phyloP scores from a whole-genome alignment of 2,888 invertebrate species.

The Hydroisotoma schaefferi region DNA sequence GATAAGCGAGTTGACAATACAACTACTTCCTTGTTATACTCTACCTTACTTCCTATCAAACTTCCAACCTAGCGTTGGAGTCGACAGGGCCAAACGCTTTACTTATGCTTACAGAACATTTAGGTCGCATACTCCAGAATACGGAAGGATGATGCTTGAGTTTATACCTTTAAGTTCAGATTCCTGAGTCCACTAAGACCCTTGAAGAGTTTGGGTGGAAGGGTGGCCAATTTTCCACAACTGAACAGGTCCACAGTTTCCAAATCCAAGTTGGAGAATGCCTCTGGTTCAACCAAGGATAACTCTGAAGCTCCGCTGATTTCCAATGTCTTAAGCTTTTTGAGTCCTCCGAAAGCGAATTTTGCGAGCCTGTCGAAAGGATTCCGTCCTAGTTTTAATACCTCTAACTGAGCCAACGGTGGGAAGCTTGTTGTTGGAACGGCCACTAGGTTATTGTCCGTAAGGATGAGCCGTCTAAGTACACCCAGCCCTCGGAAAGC shows the following conservation, averaged over 20 bases:
- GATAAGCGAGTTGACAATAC: too few relatives aligned
- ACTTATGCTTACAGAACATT: too few relatives aligned
- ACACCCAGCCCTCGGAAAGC: constrained; percentile 64
- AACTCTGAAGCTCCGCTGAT: constrained; percentile 73
- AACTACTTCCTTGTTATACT: too few relatives aligned
- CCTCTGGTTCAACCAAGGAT: constrained; percentile 69
- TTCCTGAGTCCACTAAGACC: constrained; percentile 75
- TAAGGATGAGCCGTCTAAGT: constrained; percentile 69
- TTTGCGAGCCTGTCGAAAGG: constrained; percentile 67
- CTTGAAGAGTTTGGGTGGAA: constrained; percentile 73
- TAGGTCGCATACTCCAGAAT: too few relatives aligned
- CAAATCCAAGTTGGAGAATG: constrained; percentile 75
- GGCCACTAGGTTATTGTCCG: constrained; percentile 70
- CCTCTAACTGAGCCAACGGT: constrained; percentile 67
- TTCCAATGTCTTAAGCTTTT: constrained; percentile 71
- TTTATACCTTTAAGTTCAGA: constrained; percentile 59
- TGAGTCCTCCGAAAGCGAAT: constrained; percentile 70
- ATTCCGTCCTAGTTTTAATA: constrained; percentile 77
- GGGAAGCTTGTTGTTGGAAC: constrained; percentile 69
- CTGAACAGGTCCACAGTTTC: constrained; percentile 71
- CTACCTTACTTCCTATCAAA: too few relatives aligned
- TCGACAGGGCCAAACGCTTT: too few relatives aligned
- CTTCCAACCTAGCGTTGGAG: too few relatives aligned
- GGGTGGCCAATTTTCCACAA: constrained; percentile 68
- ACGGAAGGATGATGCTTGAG: too few relatives aligned